Evolutionary conservation across 2,888 invertebrate species (phyloP).

Genomic region (Orthosia cruda): DNA sequence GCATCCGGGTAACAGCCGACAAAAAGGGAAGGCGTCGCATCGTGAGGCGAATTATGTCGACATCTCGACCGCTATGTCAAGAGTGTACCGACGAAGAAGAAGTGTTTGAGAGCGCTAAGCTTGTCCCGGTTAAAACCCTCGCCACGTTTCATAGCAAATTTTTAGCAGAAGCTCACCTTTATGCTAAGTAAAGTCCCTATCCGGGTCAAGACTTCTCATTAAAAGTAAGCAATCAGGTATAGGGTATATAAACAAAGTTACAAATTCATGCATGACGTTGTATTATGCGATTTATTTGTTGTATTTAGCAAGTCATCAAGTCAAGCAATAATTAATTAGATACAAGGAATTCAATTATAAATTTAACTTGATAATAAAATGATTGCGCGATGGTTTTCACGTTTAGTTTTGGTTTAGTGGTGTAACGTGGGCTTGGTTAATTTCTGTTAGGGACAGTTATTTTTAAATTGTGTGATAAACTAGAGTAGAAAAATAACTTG

Average conservation of each 20-base stretch:
- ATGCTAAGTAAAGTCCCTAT: too few species aligned
- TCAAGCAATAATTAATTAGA: constrained; percentile 1
- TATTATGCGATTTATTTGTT: neutral
- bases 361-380: constrained; percentile 44
- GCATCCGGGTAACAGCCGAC: too few species aligned
- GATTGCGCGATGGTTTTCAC: neutral
- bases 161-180: too few species aligned
- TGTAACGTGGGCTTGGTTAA: neutral
- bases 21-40: too few species aligned
- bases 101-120: too few species aligned
- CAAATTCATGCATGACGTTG: neutral
- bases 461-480: neutral
- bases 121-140: too few species aligned
- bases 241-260: neutral
- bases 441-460: neutral
- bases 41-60: too few species aligned
- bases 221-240: neutral
- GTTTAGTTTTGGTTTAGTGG: constrained; percentile 33
- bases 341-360: constrained; percentile 8
- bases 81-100: too few species aligned
- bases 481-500: neutral
- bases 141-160: too few species aligned
- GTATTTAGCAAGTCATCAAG: constrained; percentile 46
- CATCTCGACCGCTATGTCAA: too few species aligned
- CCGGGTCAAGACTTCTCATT: neutral